phyloP scores from a whole-genome alignment of 2,113 vertebrate genomes.

The Prinia subflava region DNA sequence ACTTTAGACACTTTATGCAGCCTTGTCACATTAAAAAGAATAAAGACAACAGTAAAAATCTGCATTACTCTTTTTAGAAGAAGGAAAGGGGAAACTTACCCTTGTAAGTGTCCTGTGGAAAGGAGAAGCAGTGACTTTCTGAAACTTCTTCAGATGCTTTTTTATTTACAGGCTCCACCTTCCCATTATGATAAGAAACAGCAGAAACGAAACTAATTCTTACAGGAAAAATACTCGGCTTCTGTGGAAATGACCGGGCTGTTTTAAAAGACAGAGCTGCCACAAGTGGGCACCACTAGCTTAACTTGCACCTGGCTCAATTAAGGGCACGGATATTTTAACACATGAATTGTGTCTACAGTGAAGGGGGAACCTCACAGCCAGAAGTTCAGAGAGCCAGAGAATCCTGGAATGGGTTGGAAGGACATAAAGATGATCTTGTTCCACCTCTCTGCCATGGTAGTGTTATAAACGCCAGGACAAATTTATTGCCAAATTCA shows the following conservation, averaged over 20 bases:
- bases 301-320: neutral
- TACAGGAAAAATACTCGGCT: neutral
- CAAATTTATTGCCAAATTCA: no score
- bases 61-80: neutral
- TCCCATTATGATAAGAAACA: neutral
- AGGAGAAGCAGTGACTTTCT: neutral
- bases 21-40: neutral
- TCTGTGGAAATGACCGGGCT: neutral
- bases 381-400: neutral
- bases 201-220: neutral
- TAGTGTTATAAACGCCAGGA: no score
- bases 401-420: neutral
- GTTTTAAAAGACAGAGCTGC: neutral
- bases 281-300: neutral
- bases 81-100: neutral
- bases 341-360: neutral
- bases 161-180: slow-evolving; percentile 11
- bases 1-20: neutral
- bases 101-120: neutral
- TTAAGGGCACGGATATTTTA: no score
- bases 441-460: neutral
- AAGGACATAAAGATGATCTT: neutral
- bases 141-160: neutral
- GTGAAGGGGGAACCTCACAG: neutral
- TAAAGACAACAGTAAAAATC: neutral